These are phyloP conservation scores for Oopsacas minuta DNA, from an alignment of 37 sponge, comb jelly and placozoan species.

Conservation along the genomic window DNA sequence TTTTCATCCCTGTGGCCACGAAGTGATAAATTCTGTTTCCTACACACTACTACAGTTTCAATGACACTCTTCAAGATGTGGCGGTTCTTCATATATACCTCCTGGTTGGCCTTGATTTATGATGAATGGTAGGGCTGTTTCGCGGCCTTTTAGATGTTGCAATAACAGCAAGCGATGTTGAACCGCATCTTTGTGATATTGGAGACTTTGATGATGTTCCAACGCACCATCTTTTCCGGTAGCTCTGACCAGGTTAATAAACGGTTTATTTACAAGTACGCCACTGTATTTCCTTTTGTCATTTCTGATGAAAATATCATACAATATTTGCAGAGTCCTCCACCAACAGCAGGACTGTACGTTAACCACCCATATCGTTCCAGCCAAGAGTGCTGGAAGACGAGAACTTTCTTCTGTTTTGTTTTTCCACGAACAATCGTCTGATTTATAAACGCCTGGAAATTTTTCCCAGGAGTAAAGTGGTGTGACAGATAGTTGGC, in stretches of 20 bases:
- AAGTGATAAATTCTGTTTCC: not conserved
- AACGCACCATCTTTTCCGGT: not conserved
- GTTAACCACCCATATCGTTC: conserved; percentile 4
- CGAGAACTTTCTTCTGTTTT: conserved; percentile 8
- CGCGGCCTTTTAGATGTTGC: not conserved
- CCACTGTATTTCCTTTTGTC: not conserved
- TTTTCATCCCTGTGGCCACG: not conserved
- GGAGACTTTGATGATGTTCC: not conserved
- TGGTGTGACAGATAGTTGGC: conserved; percentile 10
- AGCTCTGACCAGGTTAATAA: not conserved
- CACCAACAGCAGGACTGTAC: conserved; percentile 8
- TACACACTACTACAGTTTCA: not conserved
- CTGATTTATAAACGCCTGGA: not conserved
- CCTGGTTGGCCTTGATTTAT: not conserved
- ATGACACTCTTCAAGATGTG: not conserved
- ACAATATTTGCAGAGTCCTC: not conserved
- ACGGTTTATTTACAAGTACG: not conserved
- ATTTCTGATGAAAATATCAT: not conserved
- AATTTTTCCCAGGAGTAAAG: not conserved
- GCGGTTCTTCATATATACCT: not conserved
- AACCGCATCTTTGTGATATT: not conserved
- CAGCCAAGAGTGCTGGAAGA: conserved; percentile 11
- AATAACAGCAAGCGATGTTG: not conserved
- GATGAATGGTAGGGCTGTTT: not conserved
- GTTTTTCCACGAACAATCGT: conserved; percentile 1